Percentiles rank a stretch among this genome's conserved stretches.
phyloP scores from a whole-genome alignment of 2,797 vertebrate genomes.

The Pantherophis alleghaniensis region DNA sequence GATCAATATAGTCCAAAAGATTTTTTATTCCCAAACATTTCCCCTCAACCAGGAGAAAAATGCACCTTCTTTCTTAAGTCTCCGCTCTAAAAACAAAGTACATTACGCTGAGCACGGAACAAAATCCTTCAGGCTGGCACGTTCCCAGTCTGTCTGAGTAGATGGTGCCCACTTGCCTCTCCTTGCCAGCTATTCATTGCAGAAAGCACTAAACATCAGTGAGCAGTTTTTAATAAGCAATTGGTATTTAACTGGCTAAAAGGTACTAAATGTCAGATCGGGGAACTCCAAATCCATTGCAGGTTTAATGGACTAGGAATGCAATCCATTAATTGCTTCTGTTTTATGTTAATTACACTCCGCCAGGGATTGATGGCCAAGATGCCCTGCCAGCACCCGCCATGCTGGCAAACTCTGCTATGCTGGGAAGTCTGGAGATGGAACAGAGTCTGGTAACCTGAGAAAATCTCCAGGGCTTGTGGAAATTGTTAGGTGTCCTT shows the following conservation, averaged over 20 bases:
- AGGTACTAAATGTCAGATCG: conserved; percentile 45
- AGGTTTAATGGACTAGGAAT: conserved; percentile 36
- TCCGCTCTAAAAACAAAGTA: not conserved
- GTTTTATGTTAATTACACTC: conserved; percentile 38
- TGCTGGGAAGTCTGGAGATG: not conserved
- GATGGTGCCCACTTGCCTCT: not conserved
- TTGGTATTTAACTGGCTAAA: conserved; percentile 49
- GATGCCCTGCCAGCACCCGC: not conserved
- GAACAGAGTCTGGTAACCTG: not conserved
- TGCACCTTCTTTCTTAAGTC: not conserved
- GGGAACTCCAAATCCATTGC: conserved; percentile 27
- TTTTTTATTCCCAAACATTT: not conserved
- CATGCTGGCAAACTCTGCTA: conserved; percentile 7
- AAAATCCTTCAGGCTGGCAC: not conserved
- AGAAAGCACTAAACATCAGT: conserved; percentile 31
- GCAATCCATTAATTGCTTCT: conserved; percentile 41
- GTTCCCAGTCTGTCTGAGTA: not conserved
- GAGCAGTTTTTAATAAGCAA: conserved; percentile 43
- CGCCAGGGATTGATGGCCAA: conserved; percentile 15
- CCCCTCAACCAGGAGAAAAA: not conserved
- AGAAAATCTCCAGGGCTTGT: not conserved
- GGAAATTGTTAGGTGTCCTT: not conserved
- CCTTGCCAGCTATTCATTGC: conserved; percentile 27
- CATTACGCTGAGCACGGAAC: not conserved
- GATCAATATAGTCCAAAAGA: too few species aligned